phyloP scores from a whole-genome alignment of 2,797 vertebrate species.

The Gymnodraco acuticeps region DNA sequence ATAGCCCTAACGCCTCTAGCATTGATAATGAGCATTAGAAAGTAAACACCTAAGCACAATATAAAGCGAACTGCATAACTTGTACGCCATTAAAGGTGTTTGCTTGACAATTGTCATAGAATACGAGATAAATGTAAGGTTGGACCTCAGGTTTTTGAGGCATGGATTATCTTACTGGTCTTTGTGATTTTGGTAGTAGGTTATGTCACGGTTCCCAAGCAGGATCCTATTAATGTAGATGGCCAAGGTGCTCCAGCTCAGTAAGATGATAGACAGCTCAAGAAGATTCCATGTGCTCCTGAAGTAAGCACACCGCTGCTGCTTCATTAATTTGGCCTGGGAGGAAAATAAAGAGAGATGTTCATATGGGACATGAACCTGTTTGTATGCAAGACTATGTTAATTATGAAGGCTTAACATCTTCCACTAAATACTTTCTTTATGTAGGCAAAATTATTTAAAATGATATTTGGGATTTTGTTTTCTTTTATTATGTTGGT shows the following conservation, averaged over 20 bases:
- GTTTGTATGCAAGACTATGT: no score
- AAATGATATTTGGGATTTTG: background rate
- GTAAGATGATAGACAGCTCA: slow-evolving; percentile 89
- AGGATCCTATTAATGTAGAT: slow-evolving; percentile 88
- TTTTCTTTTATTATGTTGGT: no score
- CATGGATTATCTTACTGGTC: slow-evolving; percentile 81
- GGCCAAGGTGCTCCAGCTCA: slow-evolving; percentile 90
- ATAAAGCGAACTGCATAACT: background rate
- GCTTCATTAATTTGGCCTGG: slow-evolving; percentile 88
- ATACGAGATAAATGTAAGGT: background rate
- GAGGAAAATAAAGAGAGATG: slow-evolving; percentile 18
- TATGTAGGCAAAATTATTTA: background rate
- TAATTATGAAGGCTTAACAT: background rate
- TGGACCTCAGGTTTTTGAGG: background rate
- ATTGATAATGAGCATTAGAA: background rate
- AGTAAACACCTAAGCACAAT: background rate
- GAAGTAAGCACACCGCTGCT: slow-evolving; percentile 89
- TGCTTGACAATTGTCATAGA: background rate
- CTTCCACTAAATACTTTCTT: background rate
- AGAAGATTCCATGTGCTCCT: slow-evolving; percentile 91
- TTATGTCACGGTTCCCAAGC: slow-evolving; percentile 86
- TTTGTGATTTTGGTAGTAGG: slow-evolving; percentile 86
- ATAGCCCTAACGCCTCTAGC: background rate
- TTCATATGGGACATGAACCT: background rate
- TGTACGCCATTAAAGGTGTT: background rate